A percentile compares a stretch with the other conserved stretches of the same genome.
Conservation (phyloP, 1,140 invertebrate species). For the Bilobella aurantiaca region DNA sequence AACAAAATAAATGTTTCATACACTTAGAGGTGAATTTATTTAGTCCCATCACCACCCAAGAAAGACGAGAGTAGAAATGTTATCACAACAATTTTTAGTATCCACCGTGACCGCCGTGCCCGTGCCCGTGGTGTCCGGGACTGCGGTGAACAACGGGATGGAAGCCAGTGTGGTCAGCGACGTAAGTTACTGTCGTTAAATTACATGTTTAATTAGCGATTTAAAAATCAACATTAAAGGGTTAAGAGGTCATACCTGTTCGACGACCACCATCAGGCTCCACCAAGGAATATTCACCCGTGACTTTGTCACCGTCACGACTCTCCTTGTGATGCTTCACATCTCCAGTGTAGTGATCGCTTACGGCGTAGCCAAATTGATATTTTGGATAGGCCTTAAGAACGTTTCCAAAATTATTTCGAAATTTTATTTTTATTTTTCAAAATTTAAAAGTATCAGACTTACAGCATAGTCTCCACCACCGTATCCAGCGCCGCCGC, state of each 20-base stretch:
- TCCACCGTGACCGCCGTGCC: background rate
- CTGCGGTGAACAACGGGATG: background rate
- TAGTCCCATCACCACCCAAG: background rate
- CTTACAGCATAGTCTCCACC: background rate
- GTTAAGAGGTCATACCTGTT: no score
- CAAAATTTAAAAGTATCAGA: background rate
- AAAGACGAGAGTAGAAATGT: no score
- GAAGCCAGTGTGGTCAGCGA: background rate
- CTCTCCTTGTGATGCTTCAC: background rate
- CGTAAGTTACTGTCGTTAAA: constrained; percentile 7
- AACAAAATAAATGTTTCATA: no score
- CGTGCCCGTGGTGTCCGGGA: background rate
- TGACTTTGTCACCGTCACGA: constrained; percentile 24
- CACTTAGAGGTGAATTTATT: background rate
- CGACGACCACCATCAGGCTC: constrained; percentile 39
- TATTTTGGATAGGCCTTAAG: background rate
- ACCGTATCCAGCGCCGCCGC: background rate
- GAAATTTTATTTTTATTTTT: no score
- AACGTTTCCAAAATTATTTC: background rate
- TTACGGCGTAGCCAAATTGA: background rate
- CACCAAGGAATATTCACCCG: constrained; percentile 40
- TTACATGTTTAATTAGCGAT: no score
- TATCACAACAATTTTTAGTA: background rate
- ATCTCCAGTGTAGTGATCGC: background rate
- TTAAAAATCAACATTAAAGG: no score